A percentile compares a stretch with the other conserved stretches of the same genome.
phyloP scores from a whole-genome alignment of 2,797 vertebrate genomes.

The Labroides dimidiatus region DNA sequence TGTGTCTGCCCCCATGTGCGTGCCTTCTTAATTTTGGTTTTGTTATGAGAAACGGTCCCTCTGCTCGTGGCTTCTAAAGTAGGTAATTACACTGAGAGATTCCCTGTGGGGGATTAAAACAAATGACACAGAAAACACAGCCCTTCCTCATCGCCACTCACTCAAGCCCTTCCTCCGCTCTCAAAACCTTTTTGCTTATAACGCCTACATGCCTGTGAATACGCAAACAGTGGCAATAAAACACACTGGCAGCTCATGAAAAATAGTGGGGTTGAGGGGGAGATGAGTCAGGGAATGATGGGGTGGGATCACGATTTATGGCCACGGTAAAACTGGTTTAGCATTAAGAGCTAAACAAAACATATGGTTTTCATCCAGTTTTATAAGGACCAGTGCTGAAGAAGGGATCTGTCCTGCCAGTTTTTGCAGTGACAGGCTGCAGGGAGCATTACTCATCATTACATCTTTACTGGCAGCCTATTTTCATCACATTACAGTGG shows the following conservation, averaged over 20 bases:
- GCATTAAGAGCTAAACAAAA: slow-evolving; percentile 58
- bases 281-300: slow-evolving; percentile 34
- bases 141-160: slow-evolving; percentile 47
- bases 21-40: slow-evolving; percentile 66
- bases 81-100: slow-evolving; percentile 80
- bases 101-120: slow-evolving; percentile 78
- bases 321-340: slow-evolving; percentile 44
- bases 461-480: slow-evolving; percentile 78
- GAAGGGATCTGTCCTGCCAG: slow-evolving; percentile 69
- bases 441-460: slow-evolving; percentile 80
- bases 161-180: slow-evolving; percentile 40
- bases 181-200: slow-evolving; percentile 58
- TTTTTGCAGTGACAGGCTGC: slow-evolving; percentile 65
- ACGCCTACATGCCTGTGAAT: slow-evolving; percentile 59
- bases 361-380: slow-evolving; percentile 63
- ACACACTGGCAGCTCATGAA: slow-evolving; percentile 61
- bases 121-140: slow-evolving; percentile 75
- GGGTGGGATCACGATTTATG: slow-evolving; percentile 54
- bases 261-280: slow-evolving; percentile 58
- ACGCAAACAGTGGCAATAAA: slow-evolving; percentile 63
- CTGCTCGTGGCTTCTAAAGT: slow-evolving; percentile 66
- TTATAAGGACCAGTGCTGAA: slow-evolving; percentile 35
- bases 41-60: slow-evolving; percentile 72
- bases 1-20: slow-evolving; percentile 35
- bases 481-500: slow-evolving; percentile 80